A percentile compares a stretch with the other conserved stretches of the same genome.
phyloP scores from a whole-genome alignment of 2,888 invertebrate species.

The Leptodirus hochenwartii region DNA sequence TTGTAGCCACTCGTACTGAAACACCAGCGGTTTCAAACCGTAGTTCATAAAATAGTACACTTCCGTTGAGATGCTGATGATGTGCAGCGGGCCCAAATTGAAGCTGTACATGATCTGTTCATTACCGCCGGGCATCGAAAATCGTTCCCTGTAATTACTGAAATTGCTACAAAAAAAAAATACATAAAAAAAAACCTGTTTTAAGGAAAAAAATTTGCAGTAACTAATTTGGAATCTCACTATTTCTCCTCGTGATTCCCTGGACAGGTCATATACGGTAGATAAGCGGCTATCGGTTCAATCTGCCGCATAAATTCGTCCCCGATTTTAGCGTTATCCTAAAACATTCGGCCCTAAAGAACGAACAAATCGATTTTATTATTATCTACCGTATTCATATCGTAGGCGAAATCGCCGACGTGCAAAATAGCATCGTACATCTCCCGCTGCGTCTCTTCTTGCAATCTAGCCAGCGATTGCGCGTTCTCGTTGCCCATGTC shows the following conservation, averaged over 20 bases:
- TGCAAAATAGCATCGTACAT: slow-evolving; percentile 77
- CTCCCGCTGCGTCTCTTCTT: slow-evolving; percentile 63
- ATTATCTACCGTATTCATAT: slow-evolving; percentile 52
- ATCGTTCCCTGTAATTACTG: slow-evolving; percentile 80
- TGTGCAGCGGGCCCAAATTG: slow-evolving; percentile 75
- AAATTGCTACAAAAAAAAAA: slow-evolving; percentile 55
- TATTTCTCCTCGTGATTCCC: slow-evolving; percentile 81
- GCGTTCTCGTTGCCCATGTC: slow-evolving; percentile 92
- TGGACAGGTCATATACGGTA: slow-evolving; percentile 87
- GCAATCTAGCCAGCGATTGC: slow-evolving; percentile 65
- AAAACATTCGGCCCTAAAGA: no score
- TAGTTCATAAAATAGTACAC: slow-evolving; percentile 83
- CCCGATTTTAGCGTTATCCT: slow-evolving; percentile 62
- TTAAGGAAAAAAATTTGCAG: background rate
- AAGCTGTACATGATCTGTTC: slow-evolving; percentile 72
- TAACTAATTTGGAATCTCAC: slow-evolving; percentile 30
- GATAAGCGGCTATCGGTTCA: slow-evolving; percentile 69
- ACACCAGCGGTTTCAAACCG: slow-evolving; percentile 58
- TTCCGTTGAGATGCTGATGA: slow-evolving; percentile 85
- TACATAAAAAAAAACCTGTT: no score
- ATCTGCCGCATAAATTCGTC: slow-evolving; percentile 89
- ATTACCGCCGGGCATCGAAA: slow-evolving; percentile 69
- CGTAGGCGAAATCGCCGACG: slow-evolving; percentile 91
- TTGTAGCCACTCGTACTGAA: slow-evolving; percentile 75
- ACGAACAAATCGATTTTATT: slow-evolving; percentile 5